Conservation (phyloP, 2,888 invertebrate genomes). For the Blastobasis lacticolella region DNA sequence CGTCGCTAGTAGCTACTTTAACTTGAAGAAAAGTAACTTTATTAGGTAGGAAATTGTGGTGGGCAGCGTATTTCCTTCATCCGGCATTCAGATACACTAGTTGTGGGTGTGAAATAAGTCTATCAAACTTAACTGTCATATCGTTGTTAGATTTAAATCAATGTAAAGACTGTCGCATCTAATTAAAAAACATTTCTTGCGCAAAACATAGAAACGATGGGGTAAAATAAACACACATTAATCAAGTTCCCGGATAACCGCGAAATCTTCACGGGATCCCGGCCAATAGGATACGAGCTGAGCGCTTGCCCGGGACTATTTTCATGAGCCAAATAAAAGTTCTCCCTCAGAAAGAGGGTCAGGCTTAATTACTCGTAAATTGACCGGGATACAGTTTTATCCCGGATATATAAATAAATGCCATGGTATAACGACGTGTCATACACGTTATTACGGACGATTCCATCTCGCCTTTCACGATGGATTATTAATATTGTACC, state of each 20-base stretch:
- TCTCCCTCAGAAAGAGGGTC: slow-evolving; percentile 68
- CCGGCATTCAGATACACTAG: too few species aligned
- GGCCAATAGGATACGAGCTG: slow-evolving; percentile 54
- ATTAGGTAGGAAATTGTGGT: too few species aligned
- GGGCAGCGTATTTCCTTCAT: too few species aligned
- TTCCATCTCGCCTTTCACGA: too few species aligned
- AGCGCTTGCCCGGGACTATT: slow-evolving; percentile 49
- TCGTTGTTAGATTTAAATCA: too few species aligned
- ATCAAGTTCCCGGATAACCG: slow-evolving; percentile 37
- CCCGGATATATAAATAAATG: slow-evolving; percentile 54
- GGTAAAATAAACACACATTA: slow-evolving; percentile 33
- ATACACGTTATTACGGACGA: slow-evolving; percentile 1
- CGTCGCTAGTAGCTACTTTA: too few species aligned
- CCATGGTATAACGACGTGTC: slow-evolving; percentile 48
- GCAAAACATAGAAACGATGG: slow-evolving; percentile 16
- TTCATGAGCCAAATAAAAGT: slow-evolving; percentile 64
- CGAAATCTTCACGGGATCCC: slow-evolving; percentile 46
- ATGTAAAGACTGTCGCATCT: too few species aligned
- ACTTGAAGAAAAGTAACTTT: too few species aligned
- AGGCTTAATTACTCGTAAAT: slow-evolving; percentile 73
- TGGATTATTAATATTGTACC: too few species aligned
- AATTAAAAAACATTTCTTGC: not conserved
- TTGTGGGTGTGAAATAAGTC: too few species aligned
- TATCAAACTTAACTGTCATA: too few species aligned
- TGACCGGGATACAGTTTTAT: slow-evolving; percentile 64